Evolutionary conservation across 2,888 invertebrate genomes (phyloP).

Genomic region (Trisateles emortualis): DNA sequence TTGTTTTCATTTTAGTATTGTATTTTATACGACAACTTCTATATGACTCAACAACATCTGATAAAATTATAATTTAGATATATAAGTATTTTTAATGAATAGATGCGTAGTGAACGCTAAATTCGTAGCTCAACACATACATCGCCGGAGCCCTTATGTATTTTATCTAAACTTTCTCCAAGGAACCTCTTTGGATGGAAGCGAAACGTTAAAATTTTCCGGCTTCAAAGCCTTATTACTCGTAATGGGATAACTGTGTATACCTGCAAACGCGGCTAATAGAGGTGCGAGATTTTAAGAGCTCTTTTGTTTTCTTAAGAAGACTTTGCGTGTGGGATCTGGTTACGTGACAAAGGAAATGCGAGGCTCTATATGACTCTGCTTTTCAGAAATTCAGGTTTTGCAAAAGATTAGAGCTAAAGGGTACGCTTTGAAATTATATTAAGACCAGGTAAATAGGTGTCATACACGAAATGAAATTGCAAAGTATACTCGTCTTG

Average conservation of each 20-base stretch:
- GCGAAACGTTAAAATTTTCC: slow-evolving; percentile 15
- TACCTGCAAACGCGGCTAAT: slow-evolving; percentile 9
- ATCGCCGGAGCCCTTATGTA: slow-evolving; percentile 5
- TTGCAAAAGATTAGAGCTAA: neutral
- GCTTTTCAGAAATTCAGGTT: neutral
- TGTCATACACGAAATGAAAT: no score
- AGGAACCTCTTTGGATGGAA: neutral
- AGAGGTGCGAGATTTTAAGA: slow-evolving; percentile 12
- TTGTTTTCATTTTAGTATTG: no score
- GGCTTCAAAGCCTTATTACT: slow-evolving; percentile 21
- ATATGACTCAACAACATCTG: no score
- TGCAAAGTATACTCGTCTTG: no score
- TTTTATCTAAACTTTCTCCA: slow-evolving; percentile 19
- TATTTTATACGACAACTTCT: no score
- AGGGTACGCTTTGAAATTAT: neutral
- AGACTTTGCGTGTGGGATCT: neutral
- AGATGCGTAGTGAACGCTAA: neutral
- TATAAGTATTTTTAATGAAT: neutral
- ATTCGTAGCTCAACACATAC: slow-evolving; percentile 2
- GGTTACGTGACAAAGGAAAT: slow-evolving; percentile 11
- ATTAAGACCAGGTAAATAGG: neutral
- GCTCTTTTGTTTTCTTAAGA: slow-evolving; percentile 1
- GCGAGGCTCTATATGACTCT: neutral
- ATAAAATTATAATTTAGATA: neutral
- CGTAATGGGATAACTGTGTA: slow-evolving; percentile 8